Evolutionary conservation across 2,113 vertebrate species (phyloP), one percentile per base, ranked within the genome.

Genomic region (Hippocampus guttulatus): DNA sequence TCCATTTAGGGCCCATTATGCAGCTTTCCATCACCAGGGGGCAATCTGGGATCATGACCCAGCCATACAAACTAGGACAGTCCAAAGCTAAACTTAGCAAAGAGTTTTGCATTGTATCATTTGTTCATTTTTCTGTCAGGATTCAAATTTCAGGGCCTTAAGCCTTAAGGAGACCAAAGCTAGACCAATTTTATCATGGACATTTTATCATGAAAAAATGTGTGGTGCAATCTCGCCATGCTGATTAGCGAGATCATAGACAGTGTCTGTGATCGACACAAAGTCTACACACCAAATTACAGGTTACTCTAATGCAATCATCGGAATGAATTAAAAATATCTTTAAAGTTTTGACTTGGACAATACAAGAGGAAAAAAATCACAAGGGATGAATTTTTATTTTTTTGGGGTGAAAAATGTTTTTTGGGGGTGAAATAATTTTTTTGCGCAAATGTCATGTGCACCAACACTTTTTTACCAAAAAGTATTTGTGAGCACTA

Each of bases 1-100:
- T 41, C 61, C 40, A 61, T 61, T 49, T 38, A 68, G 15, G 68
- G 63, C 27, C 16, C 2, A 8, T 81, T 74, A 78, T 84, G 73
- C 77, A 82, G 60, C 14, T 0, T 83, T 81, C 68, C 18, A 81
- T 79, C 81, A 85, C 79, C 55, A 87, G 77, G 68, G 84, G 83
- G 81, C 83, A 83, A 72, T 78, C 71, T 75, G 62, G n/a, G 72
- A 73, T 70, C 84, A 71, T 55, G 75, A 76, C 85, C 74, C 65
- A 76, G 61, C 73, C 75, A 76, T 73, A 78, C 30, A 61, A 69
- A n/a, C 57, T 64, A 43, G 76, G 63, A 72, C 57, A 61, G 23
- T 45, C 60, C 45, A 71, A 47, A 73, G 43, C 25, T 7, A 55
- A 61, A 8, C 15, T 18, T 18, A 61, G 7, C 5, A 8, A 30